These are phyloP conservation scores for Aspidoscelis tigris DNA, from an alignment of 2,113 vertebrate genomes.

Conservation along the genomic window DNA sequence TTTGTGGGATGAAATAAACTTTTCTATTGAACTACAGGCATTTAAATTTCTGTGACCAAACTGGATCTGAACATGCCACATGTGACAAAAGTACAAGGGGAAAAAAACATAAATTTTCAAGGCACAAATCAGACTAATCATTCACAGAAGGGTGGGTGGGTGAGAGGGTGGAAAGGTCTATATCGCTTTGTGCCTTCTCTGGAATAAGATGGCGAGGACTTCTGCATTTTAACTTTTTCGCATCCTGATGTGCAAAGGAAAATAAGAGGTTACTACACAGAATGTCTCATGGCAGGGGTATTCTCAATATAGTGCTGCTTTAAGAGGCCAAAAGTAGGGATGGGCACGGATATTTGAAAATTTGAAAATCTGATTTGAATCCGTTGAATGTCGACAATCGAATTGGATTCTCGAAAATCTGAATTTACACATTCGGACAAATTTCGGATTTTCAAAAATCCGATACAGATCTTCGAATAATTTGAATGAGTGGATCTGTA, in stretches of 20 bases:
- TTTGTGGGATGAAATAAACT: conserved; percentile 56
- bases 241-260: conserved; percentile 54
- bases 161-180: not conserved
- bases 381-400: too few relatives aligned
- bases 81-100: conserved; percentile 41
- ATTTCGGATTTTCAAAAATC: too few relatives aligned
- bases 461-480: too few relatives aligned
- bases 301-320: too few relatives aligned
- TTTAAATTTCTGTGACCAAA: conserved; percentile 63
- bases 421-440: too few relatives aligned
- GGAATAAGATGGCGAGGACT: conserved; percentile 56
- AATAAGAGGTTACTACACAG: conserved; percentile 34
- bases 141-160: conserved; percentile 26
- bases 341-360: too few relatives aligned
- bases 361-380: too few relatives aligned
- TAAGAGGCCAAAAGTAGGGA: too few relatives aligned
- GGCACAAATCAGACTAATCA: conserved; percentile 53
- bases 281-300: too few relatives aligned
- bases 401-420: too few relatives aligned
- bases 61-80: conserved; percentile 56
- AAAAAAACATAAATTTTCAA: conserved; percentile 35
- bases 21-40: conserved; percentile 58
- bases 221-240: not conserved
- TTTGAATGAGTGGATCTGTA: too few relatives aligned
- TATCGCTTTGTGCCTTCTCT: conserved; percentile 16